These are phyloP conservation scores for Ptilonorhynchus violaceus DNA, from an alignment of 2,113 vertebrate genomes.

Conservation along the genomic window DNA sequence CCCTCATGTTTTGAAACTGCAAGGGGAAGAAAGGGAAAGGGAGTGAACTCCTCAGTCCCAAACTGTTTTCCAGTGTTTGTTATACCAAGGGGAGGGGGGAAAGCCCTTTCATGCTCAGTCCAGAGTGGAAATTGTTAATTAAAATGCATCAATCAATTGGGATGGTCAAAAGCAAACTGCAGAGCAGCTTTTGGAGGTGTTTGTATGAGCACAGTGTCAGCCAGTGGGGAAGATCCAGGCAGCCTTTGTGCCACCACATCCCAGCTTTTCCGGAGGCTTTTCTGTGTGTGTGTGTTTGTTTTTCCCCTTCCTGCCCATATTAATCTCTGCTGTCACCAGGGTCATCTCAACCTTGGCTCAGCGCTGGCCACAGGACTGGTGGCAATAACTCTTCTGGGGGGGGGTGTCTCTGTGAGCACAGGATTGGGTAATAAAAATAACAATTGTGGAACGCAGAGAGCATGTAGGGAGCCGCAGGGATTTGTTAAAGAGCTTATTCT, in stretches of 20 bases:
- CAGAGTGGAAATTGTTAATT: background rate
- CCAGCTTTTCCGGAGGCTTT: background rate
- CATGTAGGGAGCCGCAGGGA: background rate
- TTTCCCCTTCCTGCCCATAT: background rate
- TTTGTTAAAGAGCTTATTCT: background rate
- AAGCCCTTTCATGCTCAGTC: background rate
- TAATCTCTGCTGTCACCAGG: background rate
- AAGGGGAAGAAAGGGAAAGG: background rate
- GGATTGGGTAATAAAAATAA: background rate
- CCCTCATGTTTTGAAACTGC: background rate
- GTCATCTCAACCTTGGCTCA: background rate
- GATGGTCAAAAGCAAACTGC: background rate
- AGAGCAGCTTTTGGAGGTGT: background rate
- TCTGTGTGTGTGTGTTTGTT: background rate
- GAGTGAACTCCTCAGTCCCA: accelerated
- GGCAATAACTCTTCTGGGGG: background rate
- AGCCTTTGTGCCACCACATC: background rate
- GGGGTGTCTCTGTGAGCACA: background rate
- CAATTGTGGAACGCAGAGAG: background rate
- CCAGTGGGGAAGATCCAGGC: background rate
- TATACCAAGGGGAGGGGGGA: background rate
- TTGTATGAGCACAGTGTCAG: background rate
- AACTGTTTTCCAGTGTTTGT: background rate
- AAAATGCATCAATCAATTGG: background rate
- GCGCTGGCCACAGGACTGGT: background rate